A percentile compares a stretch with the other conserved stretches of the same genome.
These are phyloP conservation scores for Cyclophora albipunctata DNA, from an alignment of 2,888 invertebrate genomes.

Conservation along the genomic window DNA sequence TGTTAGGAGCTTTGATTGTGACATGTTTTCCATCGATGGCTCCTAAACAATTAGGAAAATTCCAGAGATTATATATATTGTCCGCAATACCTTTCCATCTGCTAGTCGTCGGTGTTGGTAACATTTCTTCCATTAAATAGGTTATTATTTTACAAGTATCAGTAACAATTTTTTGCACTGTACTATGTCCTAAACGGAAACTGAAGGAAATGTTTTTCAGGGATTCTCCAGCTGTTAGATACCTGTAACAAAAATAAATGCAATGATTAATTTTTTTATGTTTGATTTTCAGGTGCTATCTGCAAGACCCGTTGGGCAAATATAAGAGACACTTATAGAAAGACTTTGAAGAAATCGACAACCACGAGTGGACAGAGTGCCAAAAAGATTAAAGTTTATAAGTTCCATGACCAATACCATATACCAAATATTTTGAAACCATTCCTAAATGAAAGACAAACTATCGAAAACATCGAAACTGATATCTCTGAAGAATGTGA, in stretches of 20 bases:
- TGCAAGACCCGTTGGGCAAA: no score
- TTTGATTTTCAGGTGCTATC: no score
- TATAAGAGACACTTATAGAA: no score
- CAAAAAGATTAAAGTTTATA: no score
- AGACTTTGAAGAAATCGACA: no score
- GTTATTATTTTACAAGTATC: constrained; percentile 3
- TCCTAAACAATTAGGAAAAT: constrained; percentile 33
- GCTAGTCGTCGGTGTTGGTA: constrained; percentile 1
- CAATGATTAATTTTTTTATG: no score
- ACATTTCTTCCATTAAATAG: constrained; percentile 1
- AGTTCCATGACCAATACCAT: no score
- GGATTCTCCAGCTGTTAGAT: constrained; percentile 1
- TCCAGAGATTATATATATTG: constrained; percentile 16
- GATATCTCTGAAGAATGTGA: no score
- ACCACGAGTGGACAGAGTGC: no score
- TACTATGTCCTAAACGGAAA: constrained; percentile 2
- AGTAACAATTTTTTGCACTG: constrained; percentile 2
- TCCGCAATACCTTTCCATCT: background rate
- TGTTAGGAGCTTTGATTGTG: constrained; percentile 24
- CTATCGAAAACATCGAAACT: no score
- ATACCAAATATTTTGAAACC: no score
- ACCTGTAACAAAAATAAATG: constrained; percentile 1
- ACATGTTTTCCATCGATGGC: constrained; percentile 36
- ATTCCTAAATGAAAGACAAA: no score
- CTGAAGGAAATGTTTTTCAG: constrained; percentile 2